A percentile compares a stretch with the other conserved stretches of the same genome.
These are phyloP conservation scores for Odontomyia ornata DNA, from an alignment of 2,888 invertebrate genomes.

Conservation along the genomic window DNA sequence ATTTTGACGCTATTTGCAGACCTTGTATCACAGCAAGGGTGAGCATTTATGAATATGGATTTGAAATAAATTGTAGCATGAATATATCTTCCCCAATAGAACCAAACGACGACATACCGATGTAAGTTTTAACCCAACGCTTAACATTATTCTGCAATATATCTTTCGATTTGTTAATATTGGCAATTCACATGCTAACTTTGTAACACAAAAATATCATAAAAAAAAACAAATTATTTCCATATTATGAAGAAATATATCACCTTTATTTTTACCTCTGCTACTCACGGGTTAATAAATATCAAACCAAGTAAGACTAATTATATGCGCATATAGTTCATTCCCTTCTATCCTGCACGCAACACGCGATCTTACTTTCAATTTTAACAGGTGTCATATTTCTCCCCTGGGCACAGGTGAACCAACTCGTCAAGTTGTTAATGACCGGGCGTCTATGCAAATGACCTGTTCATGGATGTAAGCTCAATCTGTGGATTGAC, in stretches of 20 bases:
- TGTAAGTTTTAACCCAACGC: no score
- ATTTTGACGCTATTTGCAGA: neutral
- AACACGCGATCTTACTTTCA: slow-evolving; percentile 46
- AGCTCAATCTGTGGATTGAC: neutral
- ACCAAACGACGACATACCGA: neutral
- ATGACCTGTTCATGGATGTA: neutral
- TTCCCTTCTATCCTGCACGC: neutral
- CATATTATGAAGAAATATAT: no score
- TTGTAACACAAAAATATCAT: no score
- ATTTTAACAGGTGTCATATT: slow-evolving; percentile 46
- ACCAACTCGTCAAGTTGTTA: neutral
- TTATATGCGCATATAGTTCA: slow-evolving; percentile 33
- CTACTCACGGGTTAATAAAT: neutral
- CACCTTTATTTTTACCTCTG: no score
- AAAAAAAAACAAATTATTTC: no score
- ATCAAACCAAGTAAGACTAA: slow-evolving; percentile 23
- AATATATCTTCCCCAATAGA: neutral
- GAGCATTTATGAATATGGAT: slow-evolving; percentile 47
- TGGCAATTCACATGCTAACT: no score
- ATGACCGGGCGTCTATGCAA: slow-evolving; percentile 4
- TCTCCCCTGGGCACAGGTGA: slow-evolving; percentile 19
- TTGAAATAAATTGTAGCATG: neutral
- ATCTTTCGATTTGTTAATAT: no score
- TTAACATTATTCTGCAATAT: no score
- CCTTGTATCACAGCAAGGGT: neutral